Conservation (phyloP, 2,888 invertebrate genomes). For the Hanleya hanleyi region DNA sequence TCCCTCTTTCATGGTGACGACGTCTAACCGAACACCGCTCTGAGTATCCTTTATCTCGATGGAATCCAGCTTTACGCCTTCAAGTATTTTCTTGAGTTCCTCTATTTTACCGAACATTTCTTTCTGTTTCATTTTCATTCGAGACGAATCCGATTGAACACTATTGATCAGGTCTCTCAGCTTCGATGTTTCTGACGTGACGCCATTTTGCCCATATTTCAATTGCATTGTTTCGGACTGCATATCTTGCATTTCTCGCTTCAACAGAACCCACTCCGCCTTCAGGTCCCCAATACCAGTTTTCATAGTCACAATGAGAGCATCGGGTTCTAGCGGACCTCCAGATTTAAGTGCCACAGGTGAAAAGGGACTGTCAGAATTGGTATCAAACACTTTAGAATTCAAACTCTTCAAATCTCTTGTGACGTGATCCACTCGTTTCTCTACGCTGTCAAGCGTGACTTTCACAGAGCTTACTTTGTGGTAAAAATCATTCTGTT, state of each 20-base stretch:
- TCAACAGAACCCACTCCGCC: slow-evolving; percentile 70
- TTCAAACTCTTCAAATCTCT: background rate
- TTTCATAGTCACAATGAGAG: slow-evolving; percentile 42
- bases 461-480: background rate
- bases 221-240: slow-evolving; percentile 45
- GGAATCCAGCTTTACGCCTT: background rate
- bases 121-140: slow-evolving; percentile 28
- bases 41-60: background rate
- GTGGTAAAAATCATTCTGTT: slow-evolving; percentile 18
- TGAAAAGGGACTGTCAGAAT: background rate
- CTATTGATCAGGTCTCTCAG: slow-evolving; percentile 33
- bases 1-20: background rate
- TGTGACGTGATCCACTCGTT: background rate
- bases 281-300: slow-evolving; percentile 66
- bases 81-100: background rate
- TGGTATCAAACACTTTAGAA: background rate
- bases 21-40: background rate
- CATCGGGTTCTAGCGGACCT: background rate
- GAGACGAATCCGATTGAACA: slow-evolving; percentile 22
- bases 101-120: slow-evolving; percentile 11
- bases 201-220: slow-evolving; percentile 36
- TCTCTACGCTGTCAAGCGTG: background rate
- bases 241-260: slow-evolving; percentile 63
- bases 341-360: background rate
- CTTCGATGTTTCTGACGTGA: slow-evolving; percentile 40